Evolutionary conservation across 2,888 invertebrate genomes (phyloP), one percentile per base, ranked within the genome.

Genomic region (Nemapogon koenigi): DNA sequence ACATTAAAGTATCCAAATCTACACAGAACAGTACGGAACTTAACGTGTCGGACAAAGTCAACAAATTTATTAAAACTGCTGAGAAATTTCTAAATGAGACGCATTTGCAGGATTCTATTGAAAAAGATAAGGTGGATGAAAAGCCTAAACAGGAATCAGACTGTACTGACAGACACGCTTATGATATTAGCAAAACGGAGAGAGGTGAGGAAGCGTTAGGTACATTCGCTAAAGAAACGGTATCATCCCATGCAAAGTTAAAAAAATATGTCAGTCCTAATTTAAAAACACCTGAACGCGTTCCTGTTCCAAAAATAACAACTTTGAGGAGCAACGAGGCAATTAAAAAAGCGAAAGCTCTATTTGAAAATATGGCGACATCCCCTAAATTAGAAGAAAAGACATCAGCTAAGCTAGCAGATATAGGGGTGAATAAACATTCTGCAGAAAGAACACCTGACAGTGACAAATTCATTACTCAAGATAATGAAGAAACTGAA

Each of bases 321-420:
- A 62, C 69, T 14, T 50, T 83, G 16, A 75, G 82, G 33, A 83
- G 82, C 47, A 83, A 82, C 31, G 86, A 86, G 47, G 84, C 84
- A n/a, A 85, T 88, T 1, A 82, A 84, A 35, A 84, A 85, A 60
- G 88, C 89, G 1, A 88, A 87, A 59, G 85, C 83, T 27, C 57
- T 88, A 25, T 88, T 88, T 61, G 88, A 89, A 66, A 87, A 82
- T 43, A 83, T 85, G 44, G 81, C 82, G 18, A 68, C 75, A 11
- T 59, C 65, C 19, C 53, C 60, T 44, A 62, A 67, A 48, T 50
- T 53, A 7, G 62, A 64, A 46, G 62, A 64, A 27, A 48, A 49
- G 4, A 48, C 45, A 17, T 19, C 26, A 13, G 61, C 71, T 0
- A 82, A 81, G 45, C 50, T 81, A 16, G 73, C 73, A 6, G 82